Conservation (phyloP, 2,113 vertebrate species). For the Phylloscopus trochiloides region DNA sequence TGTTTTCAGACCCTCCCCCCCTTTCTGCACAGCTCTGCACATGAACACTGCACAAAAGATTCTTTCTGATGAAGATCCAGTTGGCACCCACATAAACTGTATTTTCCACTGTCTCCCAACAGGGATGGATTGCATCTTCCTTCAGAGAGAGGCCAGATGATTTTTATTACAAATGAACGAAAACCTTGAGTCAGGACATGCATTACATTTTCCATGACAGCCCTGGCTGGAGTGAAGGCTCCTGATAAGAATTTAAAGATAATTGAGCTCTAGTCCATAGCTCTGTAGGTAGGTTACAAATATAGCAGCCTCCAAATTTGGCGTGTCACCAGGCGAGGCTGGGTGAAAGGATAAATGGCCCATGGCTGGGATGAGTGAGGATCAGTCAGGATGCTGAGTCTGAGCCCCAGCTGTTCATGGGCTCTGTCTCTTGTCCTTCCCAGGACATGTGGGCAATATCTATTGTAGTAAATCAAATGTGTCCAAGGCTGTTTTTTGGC, state of each 20-base stretch:
- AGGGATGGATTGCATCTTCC: constrained; percentile 32
- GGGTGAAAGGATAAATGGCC: neutral
- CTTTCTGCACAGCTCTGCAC: neutral
- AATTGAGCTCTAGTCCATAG: constrained; percentile 7
- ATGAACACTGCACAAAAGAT: neutral
- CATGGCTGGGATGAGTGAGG: neutral
- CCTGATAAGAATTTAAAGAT: constrained; percentile 11
- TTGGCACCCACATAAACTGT: constrained; percentile 23
- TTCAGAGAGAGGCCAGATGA: constrained; percentile 38
- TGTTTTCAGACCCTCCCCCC: neutral
- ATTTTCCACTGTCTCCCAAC: constrained; percentile 9
- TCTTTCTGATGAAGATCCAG: constrained; percentile 33
- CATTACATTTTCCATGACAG: constrained; percentile 35
- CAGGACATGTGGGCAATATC: neutral
- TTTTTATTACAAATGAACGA: constrained; percentile 52
- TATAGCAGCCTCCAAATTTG: neutral
- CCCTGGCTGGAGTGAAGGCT: neutral
- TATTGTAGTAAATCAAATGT: neutral
- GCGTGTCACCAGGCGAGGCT: rapidly evolving
- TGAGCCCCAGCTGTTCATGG: neutral
- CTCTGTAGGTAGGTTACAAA: constrained; percentile 28
- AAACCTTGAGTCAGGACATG: constrained; percentile 54
- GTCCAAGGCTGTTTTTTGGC: neutral
- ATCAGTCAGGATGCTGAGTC: neutral
- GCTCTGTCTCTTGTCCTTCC: neutral